These are phyloP conservation scores for Paradoxurus hermaphroditus DNA, from an alignment of 2,113 vertebrate species.

Conservation along the genomic window DNA sequence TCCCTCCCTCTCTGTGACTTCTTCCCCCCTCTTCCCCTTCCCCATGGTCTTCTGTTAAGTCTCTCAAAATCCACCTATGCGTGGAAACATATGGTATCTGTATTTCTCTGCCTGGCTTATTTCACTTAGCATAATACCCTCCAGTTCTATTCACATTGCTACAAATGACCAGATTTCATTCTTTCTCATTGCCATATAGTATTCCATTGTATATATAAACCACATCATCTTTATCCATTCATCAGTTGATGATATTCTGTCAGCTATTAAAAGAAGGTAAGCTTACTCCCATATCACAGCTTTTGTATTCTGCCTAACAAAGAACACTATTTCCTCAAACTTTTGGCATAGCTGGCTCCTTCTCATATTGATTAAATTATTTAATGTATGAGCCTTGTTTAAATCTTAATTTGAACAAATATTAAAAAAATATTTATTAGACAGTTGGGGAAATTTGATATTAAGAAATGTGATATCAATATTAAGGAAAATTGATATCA, in stretches of 20 bases:
- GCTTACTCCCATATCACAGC: background rate
- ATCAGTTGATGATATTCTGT: background rate
- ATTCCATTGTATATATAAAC: no score
- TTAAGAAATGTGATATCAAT: background rate
- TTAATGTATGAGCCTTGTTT: background rate
- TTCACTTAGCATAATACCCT: no score
- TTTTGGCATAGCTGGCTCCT: background rate
- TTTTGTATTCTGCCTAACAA: background rate
- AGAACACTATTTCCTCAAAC: background rate
- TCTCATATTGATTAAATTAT: background rate
- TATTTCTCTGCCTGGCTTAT: no score
- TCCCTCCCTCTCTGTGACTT: no score
- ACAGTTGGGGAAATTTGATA: background rate
- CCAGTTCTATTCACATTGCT: no score
- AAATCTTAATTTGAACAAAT: background rate
- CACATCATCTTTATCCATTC: no score
- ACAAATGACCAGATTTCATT: no score
- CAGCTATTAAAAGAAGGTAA: background rate
- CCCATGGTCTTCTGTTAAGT: no score
- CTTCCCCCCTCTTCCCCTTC: no score
- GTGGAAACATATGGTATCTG: no score
- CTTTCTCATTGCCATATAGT: no score
- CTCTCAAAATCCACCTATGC: no score
- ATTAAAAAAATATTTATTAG: slow-evolving; percentile 17
- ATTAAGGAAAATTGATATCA: background rate